Base-by-base conservation (phyloP, 2,888 invertebrate species). In the Hypercompe scribonia region DNA sequence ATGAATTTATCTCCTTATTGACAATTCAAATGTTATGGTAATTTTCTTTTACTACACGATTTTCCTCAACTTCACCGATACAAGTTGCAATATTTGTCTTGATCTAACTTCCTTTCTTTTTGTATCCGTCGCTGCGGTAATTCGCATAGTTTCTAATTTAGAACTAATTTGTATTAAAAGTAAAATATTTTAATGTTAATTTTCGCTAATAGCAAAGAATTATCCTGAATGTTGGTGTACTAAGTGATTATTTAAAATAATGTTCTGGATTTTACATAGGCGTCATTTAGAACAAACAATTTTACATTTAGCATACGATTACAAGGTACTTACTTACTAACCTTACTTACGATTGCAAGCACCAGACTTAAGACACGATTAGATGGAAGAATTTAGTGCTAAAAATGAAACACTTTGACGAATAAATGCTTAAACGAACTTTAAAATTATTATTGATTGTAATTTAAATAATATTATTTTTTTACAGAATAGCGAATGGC, bases 401-500 rank as follows among this genome's bases (percentile, higher is more conserved):
- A 5, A 58, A 28, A 58, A 28, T 13, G 3, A 24, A 58, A 58
- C 28, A 13, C 10, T 11, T 10, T 54, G 54, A 11, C 28, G 3
- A 28, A 11, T 61, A 31, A 28, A 28, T 58, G n/a, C 11, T 3
- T 11, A 58, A 58, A 58, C 28, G 1, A 1, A n/a, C n/a, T n/a
- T n/a, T 54, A 58, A 4, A 46, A 21, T 42, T 4, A 18, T 28
- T 13, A 28, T 58, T 13, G 28, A 28, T 28, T 58, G 28, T 58
- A 13, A 18, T 61, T 18, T 31, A 5, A 31, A 7, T 58, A 18
- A 42, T 50, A 10, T 67, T 50, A 54, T n/a, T 65, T 69, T 39
- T 61, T 78, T 77, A 15, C 78, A 95, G 95, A 95, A 95, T 77
- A 94, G 95, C 65, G 95, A 95, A 70, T 95, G 94, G 94, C 88